These are phyloP conservation scores for Trichopoda pennipes DNA, from an alignment of 2,888 invertebrate species.

Conservation along the genomic window DNA sequence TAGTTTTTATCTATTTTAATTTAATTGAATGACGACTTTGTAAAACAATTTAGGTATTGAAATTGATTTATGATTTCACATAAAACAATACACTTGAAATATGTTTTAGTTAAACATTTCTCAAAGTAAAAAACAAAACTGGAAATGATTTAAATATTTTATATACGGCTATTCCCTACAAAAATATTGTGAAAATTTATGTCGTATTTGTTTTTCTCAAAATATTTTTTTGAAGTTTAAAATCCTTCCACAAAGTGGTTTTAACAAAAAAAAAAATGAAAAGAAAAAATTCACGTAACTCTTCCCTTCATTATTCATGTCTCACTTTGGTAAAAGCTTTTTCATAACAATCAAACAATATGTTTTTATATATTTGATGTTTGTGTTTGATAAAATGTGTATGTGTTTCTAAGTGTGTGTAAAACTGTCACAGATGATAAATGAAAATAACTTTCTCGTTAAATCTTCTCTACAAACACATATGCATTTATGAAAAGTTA, in stretches of 20 bases:
- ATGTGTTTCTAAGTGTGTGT: slow-evolving; percentile 64
- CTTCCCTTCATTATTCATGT: background rate
- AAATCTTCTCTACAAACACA: background rate
- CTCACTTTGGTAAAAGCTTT: background rate
- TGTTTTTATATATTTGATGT: slow-evolving; percentile 21
- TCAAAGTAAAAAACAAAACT: too few species aligned
- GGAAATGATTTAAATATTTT: too few species aligned
- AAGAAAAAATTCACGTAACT: background rate
- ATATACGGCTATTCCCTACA: too few species aligned
- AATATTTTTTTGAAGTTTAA: slow-evolving; percentile 35
- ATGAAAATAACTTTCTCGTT: slow-evolving; percentile 52
- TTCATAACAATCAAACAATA: slow-evolving; percentile 10
- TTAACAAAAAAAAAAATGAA: background rate
- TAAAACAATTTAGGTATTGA: too few species aligned
- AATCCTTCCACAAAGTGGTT: background rate
- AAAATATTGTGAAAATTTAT: background rate
- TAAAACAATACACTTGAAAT: too few species aligned
- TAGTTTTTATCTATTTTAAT: too few species aligned
- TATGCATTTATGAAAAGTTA: background rate
- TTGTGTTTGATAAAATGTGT: slow-evolving; percentile 50
- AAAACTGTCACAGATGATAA: slow-evolving; percentile 66
- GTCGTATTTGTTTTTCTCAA: background rate
- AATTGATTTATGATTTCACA: too few species aligned
- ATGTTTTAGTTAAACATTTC: too few species aligned
- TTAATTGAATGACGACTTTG: too few species aligned